Conservation (phyloP, 2,888 invertebrate genomes). For the Lepetodrilus schrolli region DNA sequence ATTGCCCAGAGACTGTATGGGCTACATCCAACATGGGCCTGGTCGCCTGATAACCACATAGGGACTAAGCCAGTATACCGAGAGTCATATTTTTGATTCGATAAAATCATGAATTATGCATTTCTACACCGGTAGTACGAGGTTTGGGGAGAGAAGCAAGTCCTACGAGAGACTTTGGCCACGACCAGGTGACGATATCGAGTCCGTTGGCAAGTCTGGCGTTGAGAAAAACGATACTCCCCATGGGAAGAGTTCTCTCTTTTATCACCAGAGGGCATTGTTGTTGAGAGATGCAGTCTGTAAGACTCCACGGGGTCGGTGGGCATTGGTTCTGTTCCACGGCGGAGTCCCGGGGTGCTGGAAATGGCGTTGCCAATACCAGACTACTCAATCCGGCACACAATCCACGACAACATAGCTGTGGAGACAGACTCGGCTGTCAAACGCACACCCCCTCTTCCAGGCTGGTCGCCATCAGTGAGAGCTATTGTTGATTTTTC, state of each 20-base stretch:
- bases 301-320: constrained; percentile 16
- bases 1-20: constrained; percentile 22
- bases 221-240: constrained; percentile 34
- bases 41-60: constrained; percentile 14
- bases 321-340: constrained; percentile 23
- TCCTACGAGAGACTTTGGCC: constrained; percentile 24
- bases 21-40: constrained; percentile 6
- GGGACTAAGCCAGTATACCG: not conserved
- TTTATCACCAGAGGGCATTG: constrained; percentile 35
- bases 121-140: constrained; percentile 9
- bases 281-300: constrained; percentile 36
- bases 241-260: constrained; percentile 27
- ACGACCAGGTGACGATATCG: constrained; percentile 27
- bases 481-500: constrained; percentile 33
- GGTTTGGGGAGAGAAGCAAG: not conserved
- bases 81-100: constrained; percentile 34
- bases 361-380: constrained; percentile 26
- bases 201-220: constrained; percentile 19
- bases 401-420: constrained; percentile 8
- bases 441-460: constrained; percentile 26
- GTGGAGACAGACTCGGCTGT: constrained; percentile 12
- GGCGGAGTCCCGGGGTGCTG: constrained; percentile 16
- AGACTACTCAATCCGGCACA: not conserved
- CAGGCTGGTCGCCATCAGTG: not conserved
- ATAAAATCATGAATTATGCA: constrained; percentile 39